phyloP scores from a whole-genome alignment of 1,140 invertebrate species.

The Drosophila miranda region DNA sequence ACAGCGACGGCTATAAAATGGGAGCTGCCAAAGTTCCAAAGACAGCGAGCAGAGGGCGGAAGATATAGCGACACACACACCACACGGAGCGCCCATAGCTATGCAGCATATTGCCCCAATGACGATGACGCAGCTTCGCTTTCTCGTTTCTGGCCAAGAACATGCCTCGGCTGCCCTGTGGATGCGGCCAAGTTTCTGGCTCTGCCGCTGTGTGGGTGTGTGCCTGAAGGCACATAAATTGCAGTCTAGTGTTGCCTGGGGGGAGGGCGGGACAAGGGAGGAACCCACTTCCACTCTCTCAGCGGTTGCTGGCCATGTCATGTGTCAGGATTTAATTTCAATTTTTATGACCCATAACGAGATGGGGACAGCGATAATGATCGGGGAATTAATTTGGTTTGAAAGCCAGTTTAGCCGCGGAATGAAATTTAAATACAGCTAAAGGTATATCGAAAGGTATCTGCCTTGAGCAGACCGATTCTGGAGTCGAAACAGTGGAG shows the following conservation, averaged over 20 bases:
- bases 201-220: constrained; percentile 13
- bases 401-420: no score
- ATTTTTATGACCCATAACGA: constrained; percentile 57
- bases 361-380: constrained; percentile 36
- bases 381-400: constrained; percentile 16
- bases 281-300: not conserved
- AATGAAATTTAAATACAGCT: no score
- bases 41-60: constrained; percentile 30
- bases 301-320: constrained; percentile 14
- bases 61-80: not conserved
- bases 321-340: constrained; percentile 64
- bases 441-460: no score
- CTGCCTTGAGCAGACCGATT: no score
- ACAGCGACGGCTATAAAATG: constrained; percentile 65
- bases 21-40: constrained; percentile 61
- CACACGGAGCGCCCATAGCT: constrained; percentile 53
- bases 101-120: constrained; percentile 68
- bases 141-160: constrained; percentile 36
- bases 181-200: not conserved
- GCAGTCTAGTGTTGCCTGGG: constrained; percentile 29
- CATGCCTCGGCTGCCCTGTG: no score
- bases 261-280: constrained; percentile 11
- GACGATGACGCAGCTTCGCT: constrained; percentile 29
- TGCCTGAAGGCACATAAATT: constrained; percentile 60
- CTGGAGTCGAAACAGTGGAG: no score